Percentiles rank a stretch among this genome's conserved stretches.
Conservation (phyloP, 2,797 vertebrate genomes). For the Tadarida brasiliensis region DNA sequence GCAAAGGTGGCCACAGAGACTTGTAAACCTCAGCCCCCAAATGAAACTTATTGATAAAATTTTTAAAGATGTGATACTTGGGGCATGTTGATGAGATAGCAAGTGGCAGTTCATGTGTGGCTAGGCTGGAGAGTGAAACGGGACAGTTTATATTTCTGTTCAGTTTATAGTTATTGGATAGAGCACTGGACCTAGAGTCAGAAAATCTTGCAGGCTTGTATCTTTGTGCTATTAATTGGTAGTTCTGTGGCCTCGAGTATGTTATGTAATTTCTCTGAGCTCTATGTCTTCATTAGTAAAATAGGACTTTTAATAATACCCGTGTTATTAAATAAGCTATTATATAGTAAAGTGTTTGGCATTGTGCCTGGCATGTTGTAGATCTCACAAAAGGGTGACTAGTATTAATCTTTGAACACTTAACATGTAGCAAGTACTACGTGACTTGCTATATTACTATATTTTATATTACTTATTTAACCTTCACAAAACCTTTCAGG, state of each 20-base stretch:
- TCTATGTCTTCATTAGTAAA: not conserved
- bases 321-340: constrained; percentile 16
- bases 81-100: not conserved
- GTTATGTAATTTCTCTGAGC: not conserved
- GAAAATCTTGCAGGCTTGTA: not conserved
- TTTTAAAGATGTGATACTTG: not conserved
- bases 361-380: not conserved
- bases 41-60: constrained; percentile 5
- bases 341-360: not conserved
- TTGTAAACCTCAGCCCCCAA: not conserved
- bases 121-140: not conserved
- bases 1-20: not conserved
- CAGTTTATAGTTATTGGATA: constrained; percentile 12
- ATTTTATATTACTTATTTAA: constrained; percentile 32
- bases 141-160: not conserved
- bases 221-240: not conserved
- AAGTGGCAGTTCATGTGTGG: not conserved
- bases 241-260: not conserved
- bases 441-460: not conserved
- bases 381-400: not conserved
- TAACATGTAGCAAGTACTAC: not conserved
- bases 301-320: not conserved
- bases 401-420: not conserved
- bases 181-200: not conserved
- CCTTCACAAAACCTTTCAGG: not conserved